These are phyloP conservation scores for Celastrina argiolus DNA, from an alignment of 2,888 invertebrate species.

Conservation along the genomic window DNA sequence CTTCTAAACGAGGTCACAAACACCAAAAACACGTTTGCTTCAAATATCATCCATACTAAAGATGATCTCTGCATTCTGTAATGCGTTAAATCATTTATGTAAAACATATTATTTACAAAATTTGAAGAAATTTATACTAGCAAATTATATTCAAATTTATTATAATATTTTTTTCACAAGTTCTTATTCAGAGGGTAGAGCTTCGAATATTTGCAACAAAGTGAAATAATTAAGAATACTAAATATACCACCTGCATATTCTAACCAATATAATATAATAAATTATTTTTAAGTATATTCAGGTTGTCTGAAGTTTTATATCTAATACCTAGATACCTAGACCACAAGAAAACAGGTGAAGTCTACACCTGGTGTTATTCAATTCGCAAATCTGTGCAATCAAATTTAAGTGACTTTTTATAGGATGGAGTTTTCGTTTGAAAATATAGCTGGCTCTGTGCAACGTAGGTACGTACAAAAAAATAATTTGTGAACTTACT, in stretches of 20 bases:
- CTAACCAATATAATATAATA: not conserved
- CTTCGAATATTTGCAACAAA: no score
- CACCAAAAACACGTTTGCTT: slow-evolving; percentile 1
- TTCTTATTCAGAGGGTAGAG: no score
- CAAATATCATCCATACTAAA: not conserved
- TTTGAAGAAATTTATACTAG: not conserved
- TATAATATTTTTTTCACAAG: no score
- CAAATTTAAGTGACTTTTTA: not conserved
- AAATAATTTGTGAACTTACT: no score
- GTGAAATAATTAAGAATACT: not conserved
- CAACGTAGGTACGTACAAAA: no score
- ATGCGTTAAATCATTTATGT: not conserved
- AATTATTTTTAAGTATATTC: not conserved
- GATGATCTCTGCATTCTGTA: not conserved
- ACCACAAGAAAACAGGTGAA: not conserved
- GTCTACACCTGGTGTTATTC: slow-evolving; percentile 1
- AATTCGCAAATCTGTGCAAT: not conserved
- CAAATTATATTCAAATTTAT: no score
- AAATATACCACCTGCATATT: not conserved
- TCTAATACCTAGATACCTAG: not conserved
- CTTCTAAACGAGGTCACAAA: slow-evolving; percentile 4
- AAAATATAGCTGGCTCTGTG: no score
- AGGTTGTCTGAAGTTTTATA: not conserved
- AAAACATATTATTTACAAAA: not conserved
- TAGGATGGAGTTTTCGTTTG: no score